Percentiles rank a stretch among this genome's conserved stretches.
Conservation (phyloP, 2,113 vertebrate genomes). For the Bubo bubo region DNA sequence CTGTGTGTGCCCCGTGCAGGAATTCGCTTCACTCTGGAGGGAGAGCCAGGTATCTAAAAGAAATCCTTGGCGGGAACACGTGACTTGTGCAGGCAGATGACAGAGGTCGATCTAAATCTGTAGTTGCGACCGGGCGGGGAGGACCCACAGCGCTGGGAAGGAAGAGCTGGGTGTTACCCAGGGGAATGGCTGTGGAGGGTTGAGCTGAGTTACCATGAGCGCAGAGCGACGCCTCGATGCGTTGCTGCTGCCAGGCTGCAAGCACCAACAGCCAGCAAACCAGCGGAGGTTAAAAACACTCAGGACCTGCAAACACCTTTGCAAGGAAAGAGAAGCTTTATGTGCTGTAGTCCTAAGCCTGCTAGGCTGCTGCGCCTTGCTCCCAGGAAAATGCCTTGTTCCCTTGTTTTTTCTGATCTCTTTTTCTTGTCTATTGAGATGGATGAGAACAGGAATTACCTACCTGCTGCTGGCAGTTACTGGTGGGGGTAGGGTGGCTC, state of each 20-base stretch:
- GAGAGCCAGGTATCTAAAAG: neutral
- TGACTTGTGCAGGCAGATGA: neutral
- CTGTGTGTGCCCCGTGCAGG: neutral
- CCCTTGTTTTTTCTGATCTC: neutral
- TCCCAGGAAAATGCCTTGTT: neutral
- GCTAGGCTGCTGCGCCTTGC: neutral
- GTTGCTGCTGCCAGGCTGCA: neutral
- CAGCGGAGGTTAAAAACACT: neutral
- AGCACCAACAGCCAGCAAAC: neutral
- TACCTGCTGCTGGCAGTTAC: neutral
- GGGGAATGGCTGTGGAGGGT: neutral
- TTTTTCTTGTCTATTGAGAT: neutral
- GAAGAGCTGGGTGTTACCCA: neutral
- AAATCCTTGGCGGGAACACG: neutral
- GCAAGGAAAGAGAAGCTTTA: neutral
- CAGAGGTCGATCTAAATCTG: neutral
- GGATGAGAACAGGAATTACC: neutral
- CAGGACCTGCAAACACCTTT: neutral
- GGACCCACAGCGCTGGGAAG: neutral
- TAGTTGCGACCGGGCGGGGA: neutral
- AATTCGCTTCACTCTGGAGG: neutral
- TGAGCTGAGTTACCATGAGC: neutral
- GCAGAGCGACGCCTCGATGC: neutral
- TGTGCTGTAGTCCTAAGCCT: neutral
- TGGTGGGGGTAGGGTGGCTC: neutral